Evolutionary conservation across 2,797 vertebrate species (phyloP).

Genomic region (Siniperca undulata): DNA sequence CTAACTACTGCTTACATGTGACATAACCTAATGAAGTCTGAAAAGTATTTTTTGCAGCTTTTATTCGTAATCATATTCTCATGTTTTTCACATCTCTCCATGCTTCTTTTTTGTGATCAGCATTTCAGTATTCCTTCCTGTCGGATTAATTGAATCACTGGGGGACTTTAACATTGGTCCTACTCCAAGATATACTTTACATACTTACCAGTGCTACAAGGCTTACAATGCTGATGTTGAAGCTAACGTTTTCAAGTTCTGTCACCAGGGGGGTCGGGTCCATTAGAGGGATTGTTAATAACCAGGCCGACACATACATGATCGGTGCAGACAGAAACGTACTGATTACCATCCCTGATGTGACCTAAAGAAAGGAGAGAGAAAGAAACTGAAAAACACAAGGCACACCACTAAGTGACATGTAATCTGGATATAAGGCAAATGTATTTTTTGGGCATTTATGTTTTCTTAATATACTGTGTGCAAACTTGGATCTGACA

Average conservation of each 20-base stretch:
- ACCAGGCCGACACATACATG: conserved; percentile 97
- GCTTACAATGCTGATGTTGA: conserved; percentile 96
- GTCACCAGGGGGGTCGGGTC: conserved; percentile 90
- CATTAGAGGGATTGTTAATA: conserved; percentile 96
- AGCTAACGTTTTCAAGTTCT: conserved; percentile 94
- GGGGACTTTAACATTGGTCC: background rate
- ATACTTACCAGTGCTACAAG: conserved; percentile 91
- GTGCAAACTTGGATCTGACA: background rate
- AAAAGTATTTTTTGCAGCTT: background rate
- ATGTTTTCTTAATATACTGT: background rate
- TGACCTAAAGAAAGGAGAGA: conserved; percentile 83
- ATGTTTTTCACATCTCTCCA: background rate
- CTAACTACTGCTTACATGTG: background rate
- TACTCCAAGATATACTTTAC: background rate
- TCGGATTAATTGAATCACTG: background rate
- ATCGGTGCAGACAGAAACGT: conserved; percentile 97
- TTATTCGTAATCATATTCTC: background rate
- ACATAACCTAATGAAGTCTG: background rate
- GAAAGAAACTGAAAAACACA: background rate
- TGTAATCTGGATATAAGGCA: background rate
- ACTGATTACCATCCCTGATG: conserved; percentile 97
- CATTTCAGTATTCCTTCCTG: background rate
- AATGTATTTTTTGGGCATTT: background rate
- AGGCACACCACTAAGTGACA: background rate
- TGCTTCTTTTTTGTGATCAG: background rate